Base-by-base conservation (phyloP, 2,797 vertebrate genomes). In the Cottoperca gobio region DNA sequence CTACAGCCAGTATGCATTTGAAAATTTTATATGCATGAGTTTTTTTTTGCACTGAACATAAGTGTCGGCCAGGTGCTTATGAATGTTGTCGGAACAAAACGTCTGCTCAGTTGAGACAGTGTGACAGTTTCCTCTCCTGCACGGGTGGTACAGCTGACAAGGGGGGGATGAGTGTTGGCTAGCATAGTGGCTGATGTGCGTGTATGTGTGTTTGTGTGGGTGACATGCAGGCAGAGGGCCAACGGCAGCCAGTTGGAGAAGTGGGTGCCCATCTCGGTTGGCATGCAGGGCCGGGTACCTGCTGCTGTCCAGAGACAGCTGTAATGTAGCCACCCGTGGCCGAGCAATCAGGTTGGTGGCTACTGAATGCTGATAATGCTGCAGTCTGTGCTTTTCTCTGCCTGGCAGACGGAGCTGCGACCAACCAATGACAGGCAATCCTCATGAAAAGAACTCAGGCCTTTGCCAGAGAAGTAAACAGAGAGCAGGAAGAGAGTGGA, bases 231-330 rank as follows among this genome's bases (percentile, higher is more conserved):
- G 97, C 96, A 96, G 84, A 85, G 87, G 93, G 96, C 97, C 97
- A 97, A 89, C 86, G 60, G 86, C 63, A 91, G 91, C 46, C 90
- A 93, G 93, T 96, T 94, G 86, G 94, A 95, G 88, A 79, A 80
- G 64, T 62, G 92, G 80, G 86, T 88, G 92, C 94, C 84, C 84
- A 81, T 94, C 93, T 95, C 90, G 14, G 94, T 95, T 96, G 97
- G 95, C 91, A 95, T 95, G 94, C 95, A 85, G 84, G 88, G 92
- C 91, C 86, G 90, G 88, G 94, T 93, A 90, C 92, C 90, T 87
- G 26, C 89, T 95, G 92, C 89, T 94, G 95, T 94, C 95, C 94
- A 54, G 93, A 95, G 95, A 95, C 97, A 98, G 96, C 96, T 97
- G 97, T 94, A 94, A 94, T 68, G 82, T 94, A 96, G 95, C 95